Percentiles rank a stretch among this genome's conserved stretches.
These are phyloP conservation scores for Toxotes chatareus DNA, from an alignment of 2,113 vertebrate genomes.

Conservation along the genomic window DNA sequence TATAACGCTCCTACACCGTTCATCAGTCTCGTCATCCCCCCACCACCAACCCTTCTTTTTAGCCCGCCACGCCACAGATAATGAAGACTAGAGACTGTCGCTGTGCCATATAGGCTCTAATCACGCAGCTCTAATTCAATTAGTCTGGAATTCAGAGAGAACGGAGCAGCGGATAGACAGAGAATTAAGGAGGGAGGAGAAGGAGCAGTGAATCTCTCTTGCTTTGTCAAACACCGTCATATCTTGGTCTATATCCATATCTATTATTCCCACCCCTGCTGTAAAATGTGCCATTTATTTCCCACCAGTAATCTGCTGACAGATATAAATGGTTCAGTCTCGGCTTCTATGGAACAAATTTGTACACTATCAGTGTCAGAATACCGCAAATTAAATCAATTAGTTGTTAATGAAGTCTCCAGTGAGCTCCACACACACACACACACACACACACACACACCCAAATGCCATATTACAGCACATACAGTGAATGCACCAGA, in stretches of 20 bases:
- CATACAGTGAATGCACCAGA: constrained; percentile 50
- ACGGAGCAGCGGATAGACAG: constrained; percentile 19
- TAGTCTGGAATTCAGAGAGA: constrained; percentile 57
- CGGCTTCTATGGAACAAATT: constrained; percentile 57
- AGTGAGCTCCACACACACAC: constrained; percentile 33
- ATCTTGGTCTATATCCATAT: constrained; percentile 60
- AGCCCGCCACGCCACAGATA: constrained; percentile 16
- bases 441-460: background rate
- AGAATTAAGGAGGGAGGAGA: constrained; percentile 48
- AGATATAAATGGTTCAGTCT: constrained; percentile 50
- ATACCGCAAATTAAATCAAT: constrained; percentile 73
- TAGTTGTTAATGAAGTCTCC: constrained; percentile 77
- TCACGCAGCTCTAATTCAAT: constrained; percentile 73
- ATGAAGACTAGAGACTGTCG: constrained; percentile 33
- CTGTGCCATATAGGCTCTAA: constrained; percentile 47
- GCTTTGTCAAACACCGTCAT: constrained; percentile 63
- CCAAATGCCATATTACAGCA: constrained; percentile 37
- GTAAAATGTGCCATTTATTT: constrained; percentile 62
- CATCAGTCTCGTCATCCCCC: constrained; percentile 6
- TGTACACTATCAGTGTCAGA: constrained; percentile 60
- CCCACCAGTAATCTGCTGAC: constrained; percentile 48
- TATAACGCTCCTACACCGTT: background rate
- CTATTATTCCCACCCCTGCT: constrained; percentile 58
- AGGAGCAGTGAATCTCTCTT: constrained; percentile 47
- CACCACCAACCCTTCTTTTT: background rate